phyloP scores from a whole-genome alignment of 2,797 vertebrate genomes.

The Chromobotia macracanthus region DNA sequence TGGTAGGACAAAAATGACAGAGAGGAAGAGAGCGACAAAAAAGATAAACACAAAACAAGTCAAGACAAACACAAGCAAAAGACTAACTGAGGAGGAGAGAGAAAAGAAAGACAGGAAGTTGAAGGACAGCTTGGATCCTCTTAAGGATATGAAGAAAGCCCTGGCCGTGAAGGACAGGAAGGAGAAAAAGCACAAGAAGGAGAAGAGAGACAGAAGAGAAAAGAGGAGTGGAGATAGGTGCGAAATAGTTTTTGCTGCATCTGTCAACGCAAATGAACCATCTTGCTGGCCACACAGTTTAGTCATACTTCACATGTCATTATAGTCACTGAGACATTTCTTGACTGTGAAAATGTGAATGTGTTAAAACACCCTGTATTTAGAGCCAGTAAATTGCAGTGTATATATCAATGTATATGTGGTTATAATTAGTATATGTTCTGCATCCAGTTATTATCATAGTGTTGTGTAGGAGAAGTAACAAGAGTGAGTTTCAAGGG shows the following conservation, averaged over 20 bases:
- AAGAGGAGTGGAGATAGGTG: slow-evolving; percentile 68
- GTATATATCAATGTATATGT: background rate
- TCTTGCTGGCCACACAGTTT: slow-evolving; percentile 19
- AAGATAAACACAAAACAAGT: slow-evolving; percentile 58
- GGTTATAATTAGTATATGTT: background rate
- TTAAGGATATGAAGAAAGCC: slow-evolving; percentile 82
- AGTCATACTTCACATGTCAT: slow-evolving; percentile 1
- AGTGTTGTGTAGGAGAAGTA: background rate
- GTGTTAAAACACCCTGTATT: background rate
- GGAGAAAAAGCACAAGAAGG: slow-evolving; percentile 69
- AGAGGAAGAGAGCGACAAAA: slow-evolving; percentile 52
- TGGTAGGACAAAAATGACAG: slow-evolving; percentile 79
- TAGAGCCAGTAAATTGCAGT: background rate
- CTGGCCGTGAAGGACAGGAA: slow-evolving; percentile 72
- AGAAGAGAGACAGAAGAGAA: slow-evolving; percentile 62
- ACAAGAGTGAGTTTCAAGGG: background rate
- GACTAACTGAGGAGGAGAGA: slow-evolving; percentile 72
- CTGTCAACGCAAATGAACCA: background rate
- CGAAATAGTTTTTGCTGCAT: slow-evolving; percentile 20
- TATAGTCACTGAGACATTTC: background rate
- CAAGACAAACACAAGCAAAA: slow-evolving; percentile 59
- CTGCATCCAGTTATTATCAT: background rate
- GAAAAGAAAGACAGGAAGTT: slow-evolving; percentile 81
- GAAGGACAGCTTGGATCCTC: slow-evolving; percentile 83
- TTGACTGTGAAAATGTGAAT: background rate